Evolutionary conservation across 2,888 invertebrate species (phyloP), one percentile per base, ranked within the genome.

Genomic region (Eremobia ochroleuca): DNA sequence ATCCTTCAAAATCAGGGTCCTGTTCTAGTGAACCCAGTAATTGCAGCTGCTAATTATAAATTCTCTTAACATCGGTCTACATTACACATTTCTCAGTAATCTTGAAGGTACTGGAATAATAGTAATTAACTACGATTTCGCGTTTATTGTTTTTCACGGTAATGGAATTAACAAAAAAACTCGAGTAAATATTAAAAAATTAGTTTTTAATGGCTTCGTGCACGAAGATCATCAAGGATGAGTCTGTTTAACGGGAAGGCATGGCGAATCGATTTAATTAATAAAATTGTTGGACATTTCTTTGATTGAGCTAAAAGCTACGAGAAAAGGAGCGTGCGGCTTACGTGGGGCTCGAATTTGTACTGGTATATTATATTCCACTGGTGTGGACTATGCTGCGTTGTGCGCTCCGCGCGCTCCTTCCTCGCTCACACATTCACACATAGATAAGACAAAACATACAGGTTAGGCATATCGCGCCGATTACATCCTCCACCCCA

Each of bases 21-120:
- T 34, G 55, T 83, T 73, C 58, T 69, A 67, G 64, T 79, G 62
- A 67, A 58, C 4, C 49, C 65, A 65, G 58, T 49, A 40, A 59
- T 78, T 37, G 77, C 37, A 25, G 52, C 58, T 52, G 77, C 76
- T 77, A 79, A 88, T 86, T 86, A 88, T 86, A 80, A 77, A 78
- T 76, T 79, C 80, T 71, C 73, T 62, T 68, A 78, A 40, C 37
- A 68, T 31, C 69, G 46, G 37, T 79, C 66, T 73, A 66, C 64
- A 85, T 79, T 69, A 68, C 75, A 70, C 69, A 71, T 80, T 86
- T 86, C 88, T 83, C 55, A 40, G 88, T 71, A 86, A 80, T 52
- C 69, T 68, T 77, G 72, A 78, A 86, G 83, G 80, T 83, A n/a
- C 49, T 78, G 40, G 46, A 85, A 83, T 77, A 87, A 87, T 85